Conservation (phyloP, 2,888 invertebrate species). For the Sphecodes monilicornis region DNA sequence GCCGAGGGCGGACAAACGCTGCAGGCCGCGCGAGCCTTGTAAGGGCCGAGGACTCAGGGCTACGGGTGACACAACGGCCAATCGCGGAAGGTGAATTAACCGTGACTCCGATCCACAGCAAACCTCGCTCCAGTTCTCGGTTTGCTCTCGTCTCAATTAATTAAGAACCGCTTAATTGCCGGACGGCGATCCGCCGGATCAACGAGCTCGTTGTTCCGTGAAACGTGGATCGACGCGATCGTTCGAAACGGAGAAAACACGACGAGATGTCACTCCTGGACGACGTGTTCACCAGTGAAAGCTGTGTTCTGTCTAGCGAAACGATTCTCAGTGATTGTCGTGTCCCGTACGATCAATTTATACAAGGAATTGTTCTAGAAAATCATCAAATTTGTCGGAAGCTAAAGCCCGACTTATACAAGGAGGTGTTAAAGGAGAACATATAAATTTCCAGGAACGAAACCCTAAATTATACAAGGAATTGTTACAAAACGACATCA, state of each 20-base stretch:
- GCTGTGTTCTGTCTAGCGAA: background rate
- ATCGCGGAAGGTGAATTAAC: conserved; percentile 60
- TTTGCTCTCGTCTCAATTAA: conserved; percentile 20
- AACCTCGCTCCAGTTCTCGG: conserved; percentile 41
- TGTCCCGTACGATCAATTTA: background rate
- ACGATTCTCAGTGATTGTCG: background rate
- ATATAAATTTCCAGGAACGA: no score
- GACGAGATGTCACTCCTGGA: background rate
- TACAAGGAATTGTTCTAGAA: background rate
- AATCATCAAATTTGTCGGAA: background rate
- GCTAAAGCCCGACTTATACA: no score
- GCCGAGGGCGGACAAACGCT: conserved; percentile 17
- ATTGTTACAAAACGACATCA: no score
- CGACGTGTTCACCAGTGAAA: background rate
- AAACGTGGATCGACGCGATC: background rate
- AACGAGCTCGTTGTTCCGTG: conserved; percentile 13
- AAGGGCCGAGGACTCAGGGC: conserved; percentile 36
- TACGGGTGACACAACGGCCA: conserved; percentile 50
- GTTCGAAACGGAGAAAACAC: background rate
- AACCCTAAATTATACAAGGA: no score
- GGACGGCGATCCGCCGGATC: background rate
- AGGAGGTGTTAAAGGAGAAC: no score
- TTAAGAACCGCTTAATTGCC: conserved; percentile 22
- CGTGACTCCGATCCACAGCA: conserved; percentile 44
- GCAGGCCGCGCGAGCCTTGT: conserved; percentile 11